Percentiles rank a stretch among this genome's conserved stretches.
phyloP scores from a whole-genome alignment of 1,140 invertebrate genomes.

The Sesamia nonagrioides region DNA sequence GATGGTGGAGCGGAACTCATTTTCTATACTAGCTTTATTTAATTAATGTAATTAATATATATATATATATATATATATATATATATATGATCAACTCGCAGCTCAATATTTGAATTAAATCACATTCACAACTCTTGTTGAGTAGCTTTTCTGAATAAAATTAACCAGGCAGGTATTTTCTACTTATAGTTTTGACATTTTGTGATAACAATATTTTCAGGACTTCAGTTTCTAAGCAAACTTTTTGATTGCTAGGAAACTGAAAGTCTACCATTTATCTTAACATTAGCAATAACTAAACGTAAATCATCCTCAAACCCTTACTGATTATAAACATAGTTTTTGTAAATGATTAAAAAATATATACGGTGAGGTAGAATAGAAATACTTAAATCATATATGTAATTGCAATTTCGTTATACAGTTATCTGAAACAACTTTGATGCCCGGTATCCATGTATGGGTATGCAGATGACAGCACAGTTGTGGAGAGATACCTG shows the following conservation, averaged over 20 bases:
- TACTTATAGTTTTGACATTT: slow-evolving; percentile 50
- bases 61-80: too few relatives aligned
- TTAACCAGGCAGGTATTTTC: neutral
- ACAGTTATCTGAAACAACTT: too few relatives aligned
- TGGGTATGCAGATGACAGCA: too few relatives aligned
- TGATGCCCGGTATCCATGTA: too few relatives aligned
- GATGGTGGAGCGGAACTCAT: slow-evolving; percentile 63
- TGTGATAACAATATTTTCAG: slow-evolving; percentile 60
- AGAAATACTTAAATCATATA: too few relatives aligned
- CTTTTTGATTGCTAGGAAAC: slow-evolving; percentile 4
- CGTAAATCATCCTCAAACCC: neutral
- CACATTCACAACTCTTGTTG: neutral
- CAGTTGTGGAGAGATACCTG: too few relatives aligned
- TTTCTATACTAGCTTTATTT: slow-evolving; percentile 2
- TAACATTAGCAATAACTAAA: neutral
- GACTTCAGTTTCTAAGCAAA: slow-evolving; percentile 68
- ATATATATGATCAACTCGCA: neutral
- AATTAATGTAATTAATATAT: too few relatives aligned
- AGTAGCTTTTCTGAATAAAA: neutral
- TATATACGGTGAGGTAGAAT: too few relatives aligned
- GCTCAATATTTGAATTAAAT: neutral
- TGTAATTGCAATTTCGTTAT: too few relatives aligned
- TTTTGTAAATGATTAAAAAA: too few relatives aligned
- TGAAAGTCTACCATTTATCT: neutral
- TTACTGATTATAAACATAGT: too few relatives aligned